phyloP scores from a whole-genome alignment of 2,888 invertebrate genomes.

The Spatulosminthurus flaviceps region DNA sequence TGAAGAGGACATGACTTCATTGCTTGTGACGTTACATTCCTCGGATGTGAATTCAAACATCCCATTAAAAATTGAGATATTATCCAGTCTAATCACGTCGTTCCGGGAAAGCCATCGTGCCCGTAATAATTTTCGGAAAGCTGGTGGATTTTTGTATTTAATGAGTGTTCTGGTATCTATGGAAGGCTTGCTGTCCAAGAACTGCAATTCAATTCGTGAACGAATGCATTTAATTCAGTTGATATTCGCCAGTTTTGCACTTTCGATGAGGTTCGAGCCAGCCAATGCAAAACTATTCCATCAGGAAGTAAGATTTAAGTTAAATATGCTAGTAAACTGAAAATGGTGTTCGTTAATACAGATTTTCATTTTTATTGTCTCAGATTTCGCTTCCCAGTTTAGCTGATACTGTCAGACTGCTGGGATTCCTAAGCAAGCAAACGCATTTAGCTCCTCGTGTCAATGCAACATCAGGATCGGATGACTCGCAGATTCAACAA shows the following conservation, averaged over 20 bases:
- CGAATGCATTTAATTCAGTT: conserved; percentile 82
- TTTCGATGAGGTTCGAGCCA: conserved; percentile 99
- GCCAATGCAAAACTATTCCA: conserved; percentile 99
- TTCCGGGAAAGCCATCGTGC: conserved; percentile 96
- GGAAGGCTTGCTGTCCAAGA: conserved; percentile 77
- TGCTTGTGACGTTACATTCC: conserved; percentile 91
- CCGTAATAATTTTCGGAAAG: conserved; percentile 95
- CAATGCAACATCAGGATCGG: conserved; percentile 33
- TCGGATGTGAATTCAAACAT: conserved; percentile 79
- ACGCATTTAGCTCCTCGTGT: conserved; percentile 36
- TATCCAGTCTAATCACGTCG: conserved; percentile 87
- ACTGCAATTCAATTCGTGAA: conserved; percentile 67
- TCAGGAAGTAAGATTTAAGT: conserved; percentile 84
- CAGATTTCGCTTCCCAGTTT: conserved; percentile 93
- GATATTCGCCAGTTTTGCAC: conserved; percentile 93
- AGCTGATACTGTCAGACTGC: conserved; percentile 87
- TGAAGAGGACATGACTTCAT: conserved; percentile 94
- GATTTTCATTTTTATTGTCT: conserved; percentile 49
- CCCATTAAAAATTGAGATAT: conserved; percentile 86
- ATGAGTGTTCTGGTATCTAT: conserved; percentile 93
- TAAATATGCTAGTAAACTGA: no score
- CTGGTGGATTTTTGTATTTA: conserved; percentile 97
- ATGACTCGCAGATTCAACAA: conserved; percentile 52
- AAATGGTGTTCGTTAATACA: no score
- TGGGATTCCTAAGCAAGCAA: conserved; percentile 83